Evolutionary conservation across 1,140 invertebrate genomes (phyloP), one percentile per base, ranked within the genome.

Genomic region (Drosophila willistoni): DNA sequence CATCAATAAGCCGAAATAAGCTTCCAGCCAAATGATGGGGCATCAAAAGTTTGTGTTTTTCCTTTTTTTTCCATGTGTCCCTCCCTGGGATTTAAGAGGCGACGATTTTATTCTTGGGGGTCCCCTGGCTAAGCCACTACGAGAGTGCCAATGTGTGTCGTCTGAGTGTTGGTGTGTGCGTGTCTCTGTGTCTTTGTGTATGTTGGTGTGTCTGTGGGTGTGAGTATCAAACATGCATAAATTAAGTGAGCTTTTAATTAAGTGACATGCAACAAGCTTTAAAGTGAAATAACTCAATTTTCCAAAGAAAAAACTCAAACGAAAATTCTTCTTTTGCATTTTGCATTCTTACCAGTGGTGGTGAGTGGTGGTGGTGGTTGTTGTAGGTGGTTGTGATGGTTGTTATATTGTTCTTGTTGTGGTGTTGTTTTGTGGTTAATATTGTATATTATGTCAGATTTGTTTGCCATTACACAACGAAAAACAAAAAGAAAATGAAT

Each of bases 331-430:
- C 25, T 65, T 33, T 62, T 60, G 63, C 65, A 86, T 87, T 79
- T 89, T 87, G 84, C 83, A 89, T 87, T 87, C 83, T 87, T 87
- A 87, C 83, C 83, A 73, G 82, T 87, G 83, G 72, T 71, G 68
- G 54, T 54, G 64, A 36, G 56, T 59, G 56, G 56, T 78, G 79
- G 67, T 54, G 64, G 63, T 36, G 47, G 57, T 70, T 56, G 29
- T 70, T 59, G 51, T 64, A 51, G 22, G 63, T 42, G 51, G 64
- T 34, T 33, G 57, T 39, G 22, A 25, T 67, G 54, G 57, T 64
- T 65, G 54, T 83, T 39, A 41, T 66, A 60, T 19, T 42, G 61
- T 63, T 14, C 13, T 29, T 65, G 63, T 65, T 2, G 25, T 33
- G 9, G 62, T 56, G 44, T 60, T 64, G 73, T 36, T 36, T 36